phyloP scores from a whole-genome alignment of 1,140 invertebrate species.

The Trichogramma pretiosum region DNA sequence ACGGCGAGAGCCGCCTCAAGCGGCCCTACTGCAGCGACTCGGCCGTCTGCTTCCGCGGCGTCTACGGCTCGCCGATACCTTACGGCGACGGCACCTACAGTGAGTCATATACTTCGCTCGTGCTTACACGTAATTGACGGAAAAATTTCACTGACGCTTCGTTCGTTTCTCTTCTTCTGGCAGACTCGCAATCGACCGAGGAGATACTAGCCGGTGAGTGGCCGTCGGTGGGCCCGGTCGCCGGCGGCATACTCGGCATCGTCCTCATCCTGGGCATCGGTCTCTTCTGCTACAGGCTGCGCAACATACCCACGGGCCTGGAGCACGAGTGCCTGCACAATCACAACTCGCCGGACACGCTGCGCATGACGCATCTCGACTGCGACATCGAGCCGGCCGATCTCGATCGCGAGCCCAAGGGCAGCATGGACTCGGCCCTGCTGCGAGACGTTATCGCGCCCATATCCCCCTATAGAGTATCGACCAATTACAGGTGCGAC shows the following conservation, averaged over 20 bases:
- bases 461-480: conserved; percentile 80
- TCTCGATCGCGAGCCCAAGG: conserved; percentile 34
- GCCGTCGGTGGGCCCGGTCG: conserved; percentile 55
- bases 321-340: conserved; percentile 42
- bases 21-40: conserved; percentile 72
- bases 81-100: conserved; percentile 63
- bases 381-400: conserved; percentile 35
- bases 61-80: conserved; percentile 71
- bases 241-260: conserved; percentile 55
- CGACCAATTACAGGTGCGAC: conserved; percentile 59
- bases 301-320: conserved; percentile 37
- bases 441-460: conserved; percentile 52
- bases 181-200: conserved; percentile 43
- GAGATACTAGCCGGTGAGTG: conserved; percentile 43
- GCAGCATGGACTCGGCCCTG: conserved; percentile 50
- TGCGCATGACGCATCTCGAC: conserved; percentile 41
- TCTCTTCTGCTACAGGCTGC: conserved; percentile 54
- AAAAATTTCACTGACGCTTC: no score
- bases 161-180: no score
- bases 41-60: conserved; percentile 74
- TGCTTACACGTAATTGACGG: conserved; percentile 11
- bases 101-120: conserved; percentile 28
- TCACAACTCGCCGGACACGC: conserved; percentile 36
- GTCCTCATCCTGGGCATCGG: conserved; percentile 53
- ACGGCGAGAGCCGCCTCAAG: conserved; percentile 57